These are phyloP conservation scores for Cristatella mucedo DNA, from an alignment of 2,888 invertebrate species.

Conservation along the genomic window DNA sequence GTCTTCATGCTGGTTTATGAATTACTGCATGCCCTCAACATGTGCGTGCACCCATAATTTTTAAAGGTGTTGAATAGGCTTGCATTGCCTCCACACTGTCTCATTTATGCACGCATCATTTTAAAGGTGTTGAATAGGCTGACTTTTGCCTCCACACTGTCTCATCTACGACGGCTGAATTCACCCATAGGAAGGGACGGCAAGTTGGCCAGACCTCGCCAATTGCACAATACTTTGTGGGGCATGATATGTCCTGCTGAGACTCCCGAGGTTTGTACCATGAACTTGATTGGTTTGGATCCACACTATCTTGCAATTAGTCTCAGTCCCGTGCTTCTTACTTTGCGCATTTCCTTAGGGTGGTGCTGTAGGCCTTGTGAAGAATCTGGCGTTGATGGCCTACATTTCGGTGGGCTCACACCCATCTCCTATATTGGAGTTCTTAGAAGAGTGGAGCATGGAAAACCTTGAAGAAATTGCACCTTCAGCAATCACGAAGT, in stretches of 20 bases:
- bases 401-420: conserved; percentile 99
- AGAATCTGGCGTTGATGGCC: conserved; percentile 97
- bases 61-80: no score
- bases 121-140: conserved; percentile 88
- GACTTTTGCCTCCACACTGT: conserved; percentile 94
- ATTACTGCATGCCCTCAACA: no score
- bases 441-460: conserved; percentile 99
- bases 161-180: conserved; percentile 91
- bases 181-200: conserved; percentile 98
- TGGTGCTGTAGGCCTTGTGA: conserved; percentile 64
- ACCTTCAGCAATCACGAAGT: conserved; percentile 88
- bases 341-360: conserved; percentile 25
- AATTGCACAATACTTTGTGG: conserved; percentile 97
- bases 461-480: conserved; percentile 99
- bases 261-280: conserved; percentile 72
- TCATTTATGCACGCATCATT: no score
- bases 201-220: conserved; percentile 93
- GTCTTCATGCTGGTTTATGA: no score
- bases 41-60: no score
- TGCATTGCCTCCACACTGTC: no score
- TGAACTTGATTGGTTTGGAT: conserved; percentile 1
- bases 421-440: conserved; percentile 96
- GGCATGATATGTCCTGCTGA: conserved; percentile 99
- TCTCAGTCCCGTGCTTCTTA: not conserved
- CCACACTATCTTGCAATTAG: not conserved